Conservation (phyloP, 2,113 vertebrate genomes). For the Marcusenius ussheri region DNA sequence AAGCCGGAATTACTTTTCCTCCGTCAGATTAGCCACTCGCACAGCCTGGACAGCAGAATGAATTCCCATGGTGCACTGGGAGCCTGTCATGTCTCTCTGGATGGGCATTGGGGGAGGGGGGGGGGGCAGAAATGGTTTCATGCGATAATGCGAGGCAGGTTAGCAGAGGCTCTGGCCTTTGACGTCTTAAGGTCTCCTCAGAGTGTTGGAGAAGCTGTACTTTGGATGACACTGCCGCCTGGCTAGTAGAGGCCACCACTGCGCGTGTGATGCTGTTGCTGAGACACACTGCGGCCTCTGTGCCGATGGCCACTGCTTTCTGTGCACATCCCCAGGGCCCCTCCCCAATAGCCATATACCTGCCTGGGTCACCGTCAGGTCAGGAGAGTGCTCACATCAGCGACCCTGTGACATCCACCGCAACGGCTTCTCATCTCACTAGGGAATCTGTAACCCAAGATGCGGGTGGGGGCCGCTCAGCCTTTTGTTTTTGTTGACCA, state of each 20-base stretch:
- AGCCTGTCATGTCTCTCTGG: not conserved
- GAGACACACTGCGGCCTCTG: not conserved
- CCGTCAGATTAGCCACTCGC: conserved; percentile 9
- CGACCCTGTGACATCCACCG: not conserved
- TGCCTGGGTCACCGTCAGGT: not conserved
- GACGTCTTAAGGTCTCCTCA: not conserved
- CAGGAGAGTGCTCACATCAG: not conserved
- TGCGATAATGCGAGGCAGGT: not conserved
- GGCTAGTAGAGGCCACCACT: not conserved
- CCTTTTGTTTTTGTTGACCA: conserved; percentile 8
- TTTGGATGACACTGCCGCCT: not conserved
- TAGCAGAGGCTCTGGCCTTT: not conserved
- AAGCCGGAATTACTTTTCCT: not conserved
- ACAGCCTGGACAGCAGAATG: not conserved
- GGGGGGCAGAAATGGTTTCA: not conserved
- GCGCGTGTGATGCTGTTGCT: not conserved
- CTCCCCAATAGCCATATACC: not conserved
- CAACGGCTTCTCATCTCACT: not conserved
- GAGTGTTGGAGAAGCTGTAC: not conserved
- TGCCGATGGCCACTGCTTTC: not conserved
- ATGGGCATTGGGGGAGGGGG: not conserved
- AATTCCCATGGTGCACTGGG: not conserved
- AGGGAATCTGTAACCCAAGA: not conserved
- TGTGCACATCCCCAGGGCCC: not conserved
- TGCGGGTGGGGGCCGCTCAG: not conserved